Evolutionary conservation across 1,140 invertebrate genomes (phyloP).

Genomic region (Saccostrea glomerata): DNA sequence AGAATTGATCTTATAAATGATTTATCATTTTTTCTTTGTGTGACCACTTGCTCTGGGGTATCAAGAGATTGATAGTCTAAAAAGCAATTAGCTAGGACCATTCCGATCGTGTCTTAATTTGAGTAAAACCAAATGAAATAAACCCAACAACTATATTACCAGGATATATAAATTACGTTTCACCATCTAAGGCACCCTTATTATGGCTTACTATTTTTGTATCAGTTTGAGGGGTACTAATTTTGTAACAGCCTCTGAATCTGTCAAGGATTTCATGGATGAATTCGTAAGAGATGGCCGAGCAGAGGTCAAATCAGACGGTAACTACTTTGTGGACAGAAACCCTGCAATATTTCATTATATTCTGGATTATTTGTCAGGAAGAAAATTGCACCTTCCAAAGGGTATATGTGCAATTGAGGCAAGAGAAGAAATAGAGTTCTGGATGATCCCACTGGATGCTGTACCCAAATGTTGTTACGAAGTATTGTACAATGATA

Average conservation of each 20-base stretch:
- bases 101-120: no score
- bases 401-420: slow-evolving; percentile 8
- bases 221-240: background rate
- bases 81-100: no score
- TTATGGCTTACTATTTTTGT: background rate
- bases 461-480: slow-evolving; percentile 1
- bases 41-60: no score
- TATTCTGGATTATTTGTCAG: slow-evolving; percentile 20
- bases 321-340: slow-evolving; percentile 4
- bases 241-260: background rate
- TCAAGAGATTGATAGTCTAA: no score
- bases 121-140: background rate
- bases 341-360: background rate
- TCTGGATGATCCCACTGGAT: background rate
- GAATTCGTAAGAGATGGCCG: background rate
- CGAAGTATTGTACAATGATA: background rate
- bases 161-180: no score
- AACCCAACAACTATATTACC: background rate
- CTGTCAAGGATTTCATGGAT: background rate
- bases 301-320: background rate
- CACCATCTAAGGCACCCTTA: no score
- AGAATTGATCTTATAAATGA: no score
- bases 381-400: background rate
- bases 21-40: no score
- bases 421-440: background rate